Percentiles rank a stretch among this genome's conserved stretches.
Evolutionary conservation across 2,888 invertebrate genomes (phyloP).

Genomic region (Electrophaes corylata): DNA sequence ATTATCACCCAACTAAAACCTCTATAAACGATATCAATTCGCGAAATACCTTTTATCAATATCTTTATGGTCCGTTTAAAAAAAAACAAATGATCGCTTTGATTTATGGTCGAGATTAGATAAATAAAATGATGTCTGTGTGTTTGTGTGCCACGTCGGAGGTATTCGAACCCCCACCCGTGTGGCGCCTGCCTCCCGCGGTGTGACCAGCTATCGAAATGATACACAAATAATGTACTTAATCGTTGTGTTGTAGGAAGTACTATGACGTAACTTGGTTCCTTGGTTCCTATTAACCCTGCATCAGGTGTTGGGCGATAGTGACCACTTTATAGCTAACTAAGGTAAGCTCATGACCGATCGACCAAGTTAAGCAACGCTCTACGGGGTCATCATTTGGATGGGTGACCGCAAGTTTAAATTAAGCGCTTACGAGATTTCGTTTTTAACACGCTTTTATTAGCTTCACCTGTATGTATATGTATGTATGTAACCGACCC

Average conservation of each 20-base stretch:
- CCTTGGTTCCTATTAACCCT: not conserved
- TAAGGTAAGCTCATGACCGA: too few relatives aligned
- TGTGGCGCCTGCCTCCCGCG: constrained; percentile 64
- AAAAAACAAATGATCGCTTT: constrained; percentile 43
- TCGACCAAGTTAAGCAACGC: too few relatives aligned
- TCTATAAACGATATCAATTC: constrained; percentile 32
- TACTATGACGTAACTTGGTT: not conserved
- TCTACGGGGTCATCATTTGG: too few relatives aligned
- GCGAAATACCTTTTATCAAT: constrained; percentile 41
- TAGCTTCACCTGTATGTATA: too few relatives aligned
- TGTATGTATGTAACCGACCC: too few relatives aligned
- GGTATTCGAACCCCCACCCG: constrained; percentile 44
- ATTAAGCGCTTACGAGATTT: too few relatives aligned
- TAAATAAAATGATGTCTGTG: constrained; percentile 49
- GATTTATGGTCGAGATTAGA: constrained; percentile 58
- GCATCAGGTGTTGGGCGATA: too few relatives aligned
- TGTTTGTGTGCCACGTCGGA: constrained; percentile 29
- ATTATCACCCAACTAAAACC: constrained; percentile 6
- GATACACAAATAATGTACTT: constrained; percentile 8
- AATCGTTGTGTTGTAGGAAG: not conserved
- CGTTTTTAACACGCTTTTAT: too few relatives aligned
- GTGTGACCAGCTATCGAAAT: constrained; percentile 38
- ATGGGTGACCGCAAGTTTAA: too few relatives aligned
- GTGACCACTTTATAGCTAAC: too few relatives aligned
- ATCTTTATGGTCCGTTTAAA: constrained; percentile 44